phyloP scores from a whole-genome alignment of 2,888 invertebrate species.

The Dasypolia templi region DNA sequence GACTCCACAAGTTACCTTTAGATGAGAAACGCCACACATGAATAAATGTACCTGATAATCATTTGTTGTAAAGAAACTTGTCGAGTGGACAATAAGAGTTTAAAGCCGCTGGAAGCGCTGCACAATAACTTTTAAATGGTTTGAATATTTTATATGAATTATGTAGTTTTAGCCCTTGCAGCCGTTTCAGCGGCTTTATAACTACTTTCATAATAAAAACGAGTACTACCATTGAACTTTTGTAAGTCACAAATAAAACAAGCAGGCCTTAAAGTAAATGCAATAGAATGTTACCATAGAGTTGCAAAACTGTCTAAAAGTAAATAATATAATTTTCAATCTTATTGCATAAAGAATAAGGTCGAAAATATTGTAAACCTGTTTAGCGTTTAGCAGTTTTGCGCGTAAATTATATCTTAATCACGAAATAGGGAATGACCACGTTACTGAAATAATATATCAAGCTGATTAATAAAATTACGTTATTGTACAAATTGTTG shows the following conservation, averaged over 20 bases:
- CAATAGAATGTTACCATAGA: conserved; percentile 68
- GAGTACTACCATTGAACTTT: conserved; percentile 36
- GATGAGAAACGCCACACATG: conserved; percentile 41
- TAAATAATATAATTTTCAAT: conserved; percentile 55
- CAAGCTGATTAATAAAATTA: conserved; percentile 41
- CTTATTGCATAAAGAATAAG: conserved; percentile 54
- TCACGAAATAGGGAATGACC: conserved; percentile 54
- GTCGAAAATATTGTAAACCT: conserved; percentile 47
- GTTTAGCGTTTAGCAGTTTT: conserved; percentile 55
- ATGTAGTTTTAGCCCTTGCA: conserved; percentile 25
- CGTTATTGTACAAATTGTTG: conserved; percentile 57
- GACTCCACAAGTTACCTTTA: conserved; percentile 50
- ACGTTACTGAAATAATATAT: conserved; percentile 43
- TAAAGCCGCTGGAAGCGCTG: conserved; percentile 51
- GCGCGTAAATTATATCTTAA: conserved; percentile 47
- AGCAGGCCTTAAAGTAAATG: conserved; percentile 65
- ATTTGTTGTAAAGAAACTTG: conserved; percentile 54
- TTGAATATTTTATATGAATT: conserved; percentile 41
- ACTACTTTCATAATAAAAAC: conserved; percentile 33
- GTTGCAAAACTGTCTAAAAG: conserved; percentile 54
- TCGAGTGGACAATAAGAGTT: conserved; percentile 45
- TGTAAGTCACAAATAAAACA: conserved; percentile 62
- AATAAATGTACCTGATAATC: conserved; percentile 61
- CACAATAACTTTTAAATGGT: conserved; percentile 30
- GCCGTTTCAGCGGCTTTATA: conserved; percentile 50